Base-by-base conservation (phyloP, 2,797 vertebrate genomes). In the Rhynchotus rufescens region DNA sequence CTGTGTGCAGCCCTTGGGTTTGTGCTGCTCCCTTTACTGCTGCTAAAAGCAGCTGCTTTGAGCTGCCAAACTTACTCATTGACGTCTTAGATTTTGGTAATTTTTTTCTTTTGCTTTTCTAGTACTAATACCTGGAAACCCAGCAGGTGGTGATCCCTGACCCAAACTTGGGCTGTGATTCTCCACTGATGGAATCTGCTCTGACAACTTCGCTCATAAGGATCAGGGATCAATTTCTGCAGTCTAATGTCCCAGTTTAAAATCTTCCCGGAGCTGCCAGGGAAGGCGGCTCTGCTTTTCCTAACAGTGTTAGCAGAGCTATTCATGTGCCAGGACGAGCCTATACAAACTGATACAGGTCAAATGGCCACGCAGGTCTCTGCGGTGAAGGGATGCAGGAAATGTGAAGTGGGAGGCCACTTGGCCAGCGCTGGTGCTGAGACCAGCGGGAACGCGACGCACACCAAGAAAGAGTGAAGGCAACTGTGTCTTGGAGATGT, bases 391-490 rank as follows among this genome's bases (percentile, higher is more conserved):
- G 0, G 79, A 91, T 91, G 91, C 84, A 75, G 90, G 90, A 92
- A 73, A 51, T 80, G 92, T 66, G 45, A 80, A 61, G 73, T 65
- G 66, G 79, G 84, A 2, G 73, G 66, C 66, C 75, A 47, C 75
- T 90, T 83, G 79, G 92, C 79, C 76, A 40, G 82, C 89, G 91
- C 94, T 75, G 73, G 36, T 36, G 87, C 95, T 88, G 57, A 83
- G 83, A 91, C 78, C 36, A n/a, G 85, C 67, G 90, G 45, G 86
- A 94, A 64, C 82, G 36, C 81, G 87, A 74, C 90, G 80, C 30
- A 13, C 87, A 92, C 71, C 91, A 89, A 80, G 91, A 92, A 95
- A 89, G 89, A 82, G 65, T n/a, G 92, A 90, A 95, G 92, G 92
- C 84, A 89, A 89, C 82, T 83, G 86, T 88, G 76, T 80, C 90